These are phyloP conservation scores for Coecobrya sp. DNA, from an alignment of 2,888 invertebrate species.

Conservation along the genomic window DNA sequence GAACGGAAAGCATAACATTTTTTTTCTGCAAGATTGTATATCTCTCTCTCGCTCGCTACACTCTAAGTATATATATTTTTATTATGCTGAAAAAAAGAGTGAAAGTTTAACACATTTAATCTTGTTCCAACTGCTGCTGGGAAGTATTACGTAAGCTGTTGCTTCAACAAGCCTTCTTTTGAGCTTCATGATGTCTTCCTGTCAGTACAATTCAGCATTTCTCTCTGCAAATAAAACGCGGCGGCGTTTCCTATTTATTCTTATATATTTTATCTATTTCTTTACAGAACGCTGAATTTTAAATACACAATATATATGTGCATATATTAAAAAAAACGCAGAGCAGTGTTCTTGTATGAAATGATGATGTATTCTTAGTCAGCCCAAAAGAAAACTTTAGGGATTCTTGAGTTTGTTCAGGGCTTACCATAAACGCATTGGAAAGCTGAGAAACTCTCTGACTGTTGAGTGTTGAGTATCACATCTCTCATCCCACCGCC, in stretches of 20 bases:
- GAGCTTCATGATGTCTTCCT: neutral
- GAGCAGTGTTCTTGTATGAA: neutral
- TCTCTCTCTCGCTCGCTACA: neutral
- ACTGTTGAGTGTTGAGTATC: neutral
- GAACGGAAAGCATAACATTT: too few species aligned
- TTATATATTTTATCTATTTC: neutral
- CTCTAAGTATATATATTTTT: neutral
- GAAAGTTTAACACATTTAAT: neutral
- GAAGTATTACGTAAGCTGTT: slow-evolving; percentile 19
- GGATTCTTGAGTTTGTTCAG: neutral
- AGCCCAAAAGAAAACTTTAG: neutral
- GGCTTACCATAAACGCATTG: neutral
- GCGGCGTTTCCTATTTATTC: neutral
- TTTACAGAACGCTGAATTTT: too few species aligned
- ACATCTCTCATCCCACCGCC: neutral
- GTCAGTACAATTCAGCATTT: slow-evolving; percentile 5
- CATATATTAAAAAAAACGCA: neutral
- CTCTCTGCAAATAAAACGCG: neutral
- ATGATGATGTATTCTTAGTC: neutral
- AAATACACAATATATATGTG: neutral
- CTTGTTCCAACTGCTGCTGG: neutral
- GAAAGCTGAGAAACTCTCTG: neutral
- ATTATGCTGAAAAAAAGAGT: neutral
- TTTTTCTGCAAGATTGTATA: neutral
- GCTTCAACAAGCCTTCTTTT: neutral